Evolutionary conservation across 2,797 vertebrate species (phyloP), one percentile per base, ranked within the genome.

Genomic region (Sciaenops ocellatus): DNA sequence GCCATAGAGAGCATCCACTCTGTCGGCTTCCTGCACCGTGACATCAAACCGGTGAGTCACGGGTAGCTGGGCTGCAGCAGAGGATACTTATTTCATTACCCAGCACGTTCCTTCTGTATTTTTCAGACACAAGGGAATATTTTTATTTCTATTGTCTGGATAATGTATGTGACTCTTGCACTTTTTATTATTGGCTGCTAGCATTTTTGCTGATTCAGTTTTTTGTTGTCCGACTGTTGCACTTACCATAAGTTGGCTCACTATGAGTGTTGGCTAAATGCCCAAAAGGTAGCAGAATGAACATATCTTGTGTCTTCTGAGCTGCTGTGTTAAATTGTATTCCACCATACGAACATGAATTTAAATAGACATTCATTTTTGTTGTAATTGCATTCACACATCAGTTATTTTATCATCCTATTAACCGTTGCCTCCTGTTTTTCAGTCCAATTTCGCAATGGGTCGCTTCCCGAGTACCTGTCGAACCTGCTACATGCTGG

Each of bases 1-100:
- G 97, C 98, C 81, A 98, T 99, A 67, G 98, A 99, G 93, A 99
- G 98, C 94, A 99, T 99, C 90, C 98, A 99, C 94, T 98, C 97
- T 2, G 98, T 99, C 28, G 98, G 98, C 81, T 99, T 99, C 89
- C 94, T 99, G 91, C 98, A 99, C 82, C 95, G 98, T 20, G 98
- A 99, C 93, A 99, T 99, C 92, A 99, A 99, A 94, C 98, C 98
- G 50, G 98, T 99, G 92, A 94, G 96, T 79, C 60, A 28, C 61
- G 24, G 8, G 15, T 20, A 15, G 20, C 22, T 3, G n/a, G 44
- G 13, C 34, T 10, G 55, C 46, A 73, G 22, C 48, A 15, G 48
- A 46, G 20, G 22, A 61, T 8, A 46, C 59, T 51, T 67, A 57
- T 78, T 77, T 78, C 47, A 51, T 73, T 47, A 20, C 26, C 9